These are phyloP conservation scores for Herminia tarsipennalis DNA, from an alignment of 2,888 invertebrate species.

Conservation along the genomic window DNA sequence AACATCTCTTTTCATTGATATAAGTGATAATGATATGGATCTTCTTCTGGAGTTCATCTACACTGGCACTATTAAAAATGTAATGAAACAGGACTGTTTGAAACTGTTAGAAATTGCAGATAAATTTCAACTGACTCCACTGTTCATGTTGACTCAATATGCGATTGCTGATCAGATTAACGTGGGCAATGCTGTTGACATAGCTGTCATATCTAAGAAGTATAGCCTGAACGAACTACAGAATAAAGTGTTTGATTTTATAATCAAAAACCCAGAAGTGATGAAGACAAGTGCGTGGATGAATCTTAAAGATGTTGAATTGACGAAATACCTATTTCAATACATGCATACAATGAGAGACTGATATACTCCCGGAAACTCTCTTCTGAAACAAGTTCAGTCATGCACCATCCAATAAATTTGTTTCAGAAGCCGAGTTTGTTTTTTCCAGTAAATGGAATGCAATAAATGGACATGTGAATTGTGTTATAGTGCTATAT, in stretches of 20 bases:
- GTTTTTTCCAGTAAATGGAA: neutral
- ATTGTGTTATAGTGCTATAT: neutral
- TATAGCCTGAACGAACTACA: constrained; percentile 59
- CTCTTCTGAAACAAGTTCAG: constrained; percentile 22
- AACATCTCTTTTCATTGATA: constrained; percentile 50
- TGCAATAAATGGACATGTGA: neutral
- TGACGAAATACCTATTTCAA: constrained; percentile 66
- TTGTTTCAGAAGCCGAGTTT: constrained; percentile 12
- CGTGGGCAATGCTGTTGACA: constrained; percentile 63
- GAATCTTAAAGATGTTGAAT: constrained; percentile 61
- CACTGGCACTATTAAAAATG: constrained; percentile 62
- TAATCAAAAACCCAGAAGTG: constrained; percentile 62
- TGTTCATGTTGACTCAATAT: constrained; percentile 56
- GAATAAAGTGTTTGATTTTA: constrained; percentile 58
- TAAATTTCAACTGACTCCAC: constrained; percentile 56
- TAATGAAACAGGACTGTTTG: constrained; percentile 56
- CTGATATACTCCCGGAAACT: constrained; percentile 10
- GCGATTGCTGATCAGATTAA: constrained; percentile 59
- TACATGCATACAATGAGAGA: constrained; percentile 31
- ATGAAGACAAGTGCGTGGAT: constrained; percentile 65
- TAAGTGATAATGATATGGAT: constrained; percentile 62
- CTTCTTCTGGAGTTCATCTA: constrained; percentile 69
- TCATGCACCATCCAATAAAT: constrained; percentile 8
- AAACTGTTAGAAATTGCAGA: constrained; percentile 61
- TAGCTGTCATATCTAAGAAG: constrained; percentile 65